phyloP scores from a whole-genome alignment of 2,888 invertebrate genomes.

The Cremastinae sp. region DNA sequence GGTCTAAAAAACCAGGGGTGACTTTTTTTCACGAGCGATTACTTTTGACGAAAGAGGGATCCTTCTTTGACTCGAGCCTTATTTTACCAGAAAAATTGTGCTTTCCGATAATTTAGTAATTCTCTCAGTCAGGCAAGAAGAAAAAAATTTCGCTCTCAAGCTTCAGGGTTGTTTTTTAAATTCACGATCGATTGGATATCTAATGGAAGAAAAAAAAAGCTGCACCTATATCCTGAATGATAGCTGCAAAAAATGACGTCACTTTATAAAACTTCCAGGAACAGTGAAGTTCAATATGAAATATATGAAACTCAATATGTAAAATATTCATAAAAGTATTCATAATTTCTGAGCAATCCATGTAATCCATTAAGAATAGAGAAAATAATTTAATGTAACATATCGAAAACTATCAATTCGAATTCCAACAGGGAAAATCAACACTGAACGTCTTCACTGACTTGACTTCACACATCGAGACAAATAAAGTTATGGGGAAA shows the following conservation, averaged over 20 bases:
- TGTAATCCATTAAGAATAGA: too few species aligned
- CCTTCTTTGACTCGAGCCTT: slow-evolving; percentile 21
- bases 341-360: too few species aligned
- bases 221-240: too few species aligned
- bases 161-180: slow-evolving; percentile 43
- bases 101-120: slow-evolving; percentile 25
- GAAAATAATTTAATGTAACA: too few species aligned
- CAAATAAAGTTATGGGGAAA: too few species aligned
- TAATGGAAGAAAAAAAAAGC: slow-evolving; percentile 39
- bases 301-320: too few species aligned
- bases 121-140: slow-evolving; percentile 22
- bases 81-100: slow-evolving; percentile 31
- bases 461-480: too few species aligned
- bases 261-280: slow-evolving; percentile 26
- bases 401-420: too few species aligned
- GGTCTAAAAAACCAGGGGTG: not conserved
- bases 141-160: slow-evolving; percentile 44
- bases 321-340: too few species aligned
- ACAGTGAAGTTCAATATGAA: too few species aligned
- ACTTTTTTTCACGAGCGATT: slow-evolving; percentile 49
- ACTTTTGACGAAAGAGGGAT: slow-evolving; percentile 50
- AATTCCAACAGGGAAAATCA: too few species aligned
- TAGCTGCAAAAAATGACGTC: slow-evolving; percentile 15
- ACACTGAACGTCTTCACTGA: too few species aligned
- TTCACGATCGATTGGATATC: slow-evolving; percentile 46